phyloP scores from a whole-genome alignment of 1,140 invertebrate genomes.

The Eumaeus atala region DNA sequence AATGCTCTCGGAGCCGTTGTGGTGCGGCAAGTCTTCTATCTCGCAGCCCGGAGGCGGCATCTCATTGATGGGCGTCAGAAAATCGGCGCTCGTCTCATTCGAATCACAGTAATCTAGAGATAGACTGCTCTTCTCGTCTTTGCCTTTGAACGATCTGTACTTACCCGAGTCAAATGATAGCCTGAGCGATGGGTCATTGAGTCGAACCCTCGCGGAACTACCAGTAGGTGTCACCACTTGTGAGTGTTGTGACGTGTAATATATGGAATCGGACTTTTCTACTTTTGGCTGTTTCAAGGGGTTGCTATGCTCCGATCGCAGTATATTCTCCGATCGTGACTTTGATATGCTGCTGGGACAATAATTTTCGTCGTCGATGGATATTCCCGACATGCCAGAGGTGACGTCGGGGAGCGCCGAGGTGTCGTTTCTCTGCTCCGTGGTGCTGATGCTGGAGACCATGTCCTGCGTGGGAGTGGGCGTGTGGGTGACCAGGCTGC shows the following conservation, averaged over 20 bases:
- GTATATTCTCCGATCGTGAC: constrained; percentile 67
- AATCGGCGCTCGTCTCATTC: constrained; percentile 71
- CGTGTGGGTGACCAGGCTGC: constrained; percentile 63
- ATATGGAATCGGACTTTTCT: constrained; percentile 69
- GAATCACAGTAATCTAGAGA: constrained; percentile 70
- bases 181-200: constrained; percentile 56
- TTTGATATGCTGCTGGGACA: constrained; percentile 67
- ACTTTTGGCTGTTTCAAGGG: constrained; percentile 47
- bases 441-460: constrained; percentile 72
- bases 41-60: constrained; percentile 68
- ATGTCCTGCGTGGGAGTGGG: constrained; percentile 71
- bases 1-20: constrained; percentile 57
- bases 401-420: constrained; percentile 65
- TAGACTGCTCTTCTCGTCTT: constrained; percentile 61
- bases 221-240: constrained; percentile 60
- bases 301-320: constrained; percentile 62
- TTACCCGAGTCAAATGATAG: constrained; percentile 64
- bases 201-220: constrained; percentile 41
- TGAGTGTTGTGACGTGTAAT: constrained; percentile 66
- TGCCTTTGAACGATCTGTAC: constrained; percentile 43
- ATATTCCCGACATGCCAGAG: constrained; percentile 68
- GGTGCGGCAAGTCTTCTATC: constrained; percentile 58
- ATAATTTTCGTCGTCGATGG: constrained; percentile 68
- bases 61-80: constrained; percentile 70
- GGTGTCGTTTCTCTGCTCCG: constrained; percentile 63